These are phyloP conservation scores for Eleginops maclovinus DNA, from an alignment of 2,113 vertebrate genomes.

Conservation along the genomic window DNA sequence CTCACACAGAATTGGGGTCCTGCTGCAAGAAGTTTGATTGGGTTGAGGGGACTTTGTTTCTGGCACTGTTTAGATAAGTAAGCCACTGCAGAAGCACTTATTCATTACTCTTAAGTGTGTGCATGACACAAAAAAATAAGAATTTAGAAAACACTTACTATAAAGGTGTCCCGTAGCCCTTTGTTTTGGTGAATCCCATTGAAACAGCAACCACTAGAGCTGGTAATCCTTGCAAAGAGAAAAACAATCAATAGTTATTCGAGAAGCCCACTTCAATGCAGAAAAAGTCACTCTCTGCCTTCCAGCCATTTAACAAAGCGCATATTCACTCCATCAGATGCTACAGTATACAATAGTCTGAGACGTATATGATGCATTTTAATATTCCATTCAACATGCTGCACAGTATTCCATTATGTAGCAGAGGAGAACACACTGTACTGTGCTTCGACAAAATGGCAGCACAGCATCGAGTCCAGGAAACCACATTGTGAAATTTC, in stretches of 20 bases:
- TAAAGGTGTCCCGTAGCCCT: slow-evolving; percentile 96
- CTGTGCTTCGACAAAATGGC: slow-evolving; percentile 56
- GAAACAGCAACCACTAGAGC: slow-evolving; percentile 98
- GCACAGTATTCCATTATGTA: slow-evolving; percentile 21
- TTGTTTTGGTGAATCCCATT: slow-evolving; percentile 99
- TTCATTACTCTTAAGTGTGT: slow-evolving; percentile 55
- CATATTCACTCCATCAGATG: slow-evolving; percentile 52
- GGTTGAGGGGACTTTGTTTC: slow-evolving; percentile 73
- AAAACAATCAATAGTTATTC: slow-evolving; percentile 67
- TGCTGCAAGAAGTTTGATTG: slow-evolving; percentile 72
- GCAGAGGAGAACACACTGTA: slow-evolving; percentile 35
- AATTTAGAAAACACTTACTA: slow-evolving; percentile 88
- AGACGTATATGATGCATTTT: slow-evolving; percentile 41
- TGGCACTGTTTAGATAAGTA: slow-evolving; percentile 65
- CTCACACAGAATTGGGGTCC: slow-evolving; percentile 75
- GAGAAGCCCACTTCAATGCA: slow-evolving; percentile 41
- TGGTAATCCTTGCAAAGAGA: slow-evolving; percentile 91
- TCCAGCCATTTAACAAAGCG: slow-evolving; percentile 63
- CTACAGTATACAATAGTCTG: slow-evolving; percentile 21
- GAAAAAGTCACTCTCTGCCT: slow-evolving; percentile 34
- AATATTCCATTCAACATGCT: slow-evolving; percentile 44
- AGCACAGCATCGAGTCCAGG: slow-evolving; percentile 44
- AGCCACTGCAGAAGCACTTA: slow-evolving; percentile 41
- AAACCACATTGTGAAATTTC: slow-evolving; percentile 37
- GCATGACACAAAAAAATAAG: slow-evolving; percentile 13